Evolutionary conservation across 2,797 vertebrate genomes (phyloP).

Genomic region (Mus minutoides): DNA sequence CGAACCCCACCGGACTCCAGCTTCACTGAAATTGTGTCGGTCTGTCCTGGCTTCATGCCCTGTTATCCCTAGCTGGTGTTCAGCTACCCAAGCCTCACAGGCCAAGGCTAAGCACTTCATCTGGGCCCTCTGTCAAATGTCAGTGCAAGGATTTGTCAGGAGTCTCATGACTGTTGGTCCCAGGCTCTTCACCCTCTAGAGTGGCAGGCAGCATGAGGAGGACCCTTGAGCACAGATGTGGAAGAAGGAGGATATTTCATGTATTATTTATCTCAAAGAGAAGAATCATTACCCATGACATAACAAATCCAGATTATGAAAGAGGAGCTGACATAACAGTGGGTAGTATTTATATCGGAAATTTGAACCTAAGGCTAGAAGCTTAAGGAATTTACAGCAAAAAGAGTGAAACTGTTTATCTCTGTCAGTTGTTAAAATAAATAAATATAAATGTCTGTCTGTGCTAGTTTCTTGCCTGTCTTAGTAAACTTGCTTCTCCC

Average conservation of each 20-base stretch:
- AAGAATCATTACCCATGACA: slow-evolving; percentile 13
- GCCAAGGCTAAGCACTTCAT: neutral
- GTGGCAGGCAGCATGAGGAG: neutral
- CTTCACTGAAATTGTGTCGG: neutral
- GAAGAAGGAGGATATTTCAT: neutral
- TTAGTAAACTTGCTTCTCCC: neutral
- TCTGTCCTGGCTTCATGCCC: neutral
- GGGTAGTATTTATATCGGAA: slow-evolving; percentile 69
- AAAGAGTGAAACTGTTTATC: slow-evolving; percentile 41
- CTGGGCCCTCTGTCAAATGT: neutral
- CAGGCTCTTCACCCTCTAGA: neutral
- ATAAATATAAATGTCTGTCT: slow-evolving; percentile 13
- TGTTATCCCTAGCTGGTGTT: neutral
- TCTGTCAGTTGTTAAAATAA: slow-evolving; percentile 23
- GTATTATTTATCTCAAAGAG: slow-evolving; percentile 63
- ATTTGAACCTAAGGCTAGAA: slow-evolving; percentile 70
- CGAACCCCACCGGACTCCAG: too few species aligned
- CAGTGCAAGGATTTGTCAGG: neutral
- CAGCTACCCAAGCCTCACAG: neutral
- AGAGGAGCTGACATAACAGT: slow-evolving; percentile 73
- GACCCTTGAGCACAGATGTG: neutral
- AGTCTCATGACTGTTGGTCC: too few species aligned
- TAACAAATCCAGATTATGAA: slow-evolving; percentile 64
- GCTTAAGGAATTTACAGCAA: slow-evolving; percentile 54
- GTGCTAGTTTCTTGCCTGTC: neutral